Evolutionary conservation across 2,797 vertebrate species (phyloP).

Genomic region (Ara ararauna): DNA sequence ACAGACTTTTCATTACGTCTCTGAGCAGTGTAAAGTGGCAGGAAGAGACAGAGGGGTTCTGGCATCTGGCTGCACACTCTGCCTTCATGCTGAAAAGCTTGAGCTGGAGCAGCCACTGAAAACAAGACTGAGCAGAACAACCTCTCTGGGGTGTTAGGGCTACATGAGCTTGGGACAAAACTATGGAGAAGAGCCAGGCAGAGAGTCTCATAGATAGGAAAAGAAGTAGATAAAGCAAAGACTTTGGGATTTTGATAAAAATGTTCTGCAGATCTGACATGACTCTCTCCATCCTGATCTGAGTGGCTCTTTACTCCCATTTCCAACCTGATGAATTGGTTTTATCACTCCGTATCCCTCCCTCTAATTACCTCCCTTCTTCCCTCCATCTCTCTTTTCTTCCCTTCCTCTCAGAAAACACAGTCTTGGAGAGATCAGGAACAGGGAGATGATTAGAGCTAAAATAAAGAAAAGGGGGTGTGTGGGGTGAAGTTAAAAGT

Average conservation of each 20-base stretch:
- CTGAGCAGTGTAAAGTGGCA: background rate
- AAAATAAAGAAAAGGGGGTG: background rate
- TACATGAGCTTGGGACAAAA: background rate
- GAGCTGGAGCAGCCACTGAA: background rate
- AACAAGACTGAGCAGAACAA: background rate
- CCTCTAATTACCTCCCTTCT: background rate
- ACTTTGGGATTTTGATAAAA: background rate
- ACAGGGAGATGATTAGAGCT: background rate
- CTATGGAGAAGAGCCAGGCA: background rate
- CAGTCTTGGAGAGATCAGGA: background rate
- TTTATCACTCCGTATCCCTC: background rate
- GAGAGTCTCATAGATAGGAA: background rate
- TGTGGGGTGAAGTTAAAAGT: background rate
- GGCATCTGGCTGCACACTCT: background rate
- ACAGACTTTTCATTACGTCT: background rate
- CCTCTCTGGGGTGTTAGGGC: background rate
- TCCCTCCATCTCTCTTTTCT: background rate
- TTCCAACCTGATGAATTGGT: background rate
- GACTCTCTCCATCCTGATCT: background rate
- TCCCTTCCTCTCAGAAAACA: background rate
- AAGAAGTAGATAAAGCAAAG: background rate
- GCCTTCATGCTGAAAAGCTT: background rate
- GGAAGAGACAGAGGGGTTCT: background rate
- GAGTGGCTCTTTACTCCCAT: background rate
- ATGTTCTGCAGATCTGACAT: background rate